Evolutionary conservation across 2,113 vertebrate genomes (phyloP).

Genomic region (Capreolus pygargus): DNA sequence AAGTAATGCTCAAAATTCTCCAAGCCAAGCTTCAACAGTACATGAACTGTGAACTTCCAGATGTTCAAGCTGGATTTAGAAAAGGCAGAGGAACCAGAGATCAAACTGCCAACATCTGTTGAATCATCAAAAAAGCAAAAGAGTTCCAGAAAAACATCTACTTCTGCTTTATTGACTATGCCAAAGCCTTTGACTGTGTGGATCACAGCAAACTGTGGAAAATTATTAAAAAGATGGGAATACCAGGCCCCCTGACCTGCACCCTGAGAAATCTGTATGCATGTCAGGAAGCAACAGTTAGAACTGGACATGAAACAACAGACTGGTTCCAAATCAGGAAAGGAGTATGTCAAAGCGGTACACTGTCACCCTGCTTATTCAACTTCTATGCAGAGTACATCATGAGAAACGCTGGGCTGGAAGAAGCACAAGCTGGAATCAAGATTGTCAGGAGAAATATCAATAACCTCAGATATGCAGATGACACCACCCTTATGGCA

Average conservation of each 20-base stretch:
- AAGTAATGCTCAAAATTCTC: background rate
- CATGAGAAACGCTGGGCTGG: background rate
- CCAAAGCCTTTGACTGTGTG: background rate
- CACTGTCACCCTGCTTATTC: background rate
- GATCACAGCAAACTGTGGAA: background rate
- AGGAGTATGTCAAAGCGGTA: background rate
- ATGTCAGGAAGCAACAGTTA: background rate
- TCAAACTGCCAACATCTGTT: background rate
- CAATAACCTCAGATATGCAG: background rate
- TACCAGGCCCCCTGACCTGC: background rate
- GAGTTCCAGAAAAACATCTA: background rate
- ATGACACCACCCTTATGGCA: background rate
- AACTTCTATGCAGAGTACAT: background rate
- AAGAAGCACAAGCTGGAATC: background rate
- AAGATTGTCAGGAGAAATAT: background rate
- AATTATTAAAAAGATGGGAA: background rate
- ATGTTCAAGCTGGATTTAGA: background rate
- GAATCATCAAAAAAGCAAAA: background rate
- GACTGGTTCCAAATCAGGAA: background rate
- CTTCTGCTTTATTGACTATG: background rate
- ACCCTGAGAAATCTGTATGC: background rate
- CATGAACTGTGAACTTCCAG: background rate
- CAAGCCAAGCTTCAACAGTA: background rate
- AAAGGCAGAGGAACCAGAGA: background rate
- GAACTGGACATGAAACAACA: background rate